Base-by-base conservation (phyloP, 2,797 vertebrate species). In the Acanthurus tractus region DNA sequence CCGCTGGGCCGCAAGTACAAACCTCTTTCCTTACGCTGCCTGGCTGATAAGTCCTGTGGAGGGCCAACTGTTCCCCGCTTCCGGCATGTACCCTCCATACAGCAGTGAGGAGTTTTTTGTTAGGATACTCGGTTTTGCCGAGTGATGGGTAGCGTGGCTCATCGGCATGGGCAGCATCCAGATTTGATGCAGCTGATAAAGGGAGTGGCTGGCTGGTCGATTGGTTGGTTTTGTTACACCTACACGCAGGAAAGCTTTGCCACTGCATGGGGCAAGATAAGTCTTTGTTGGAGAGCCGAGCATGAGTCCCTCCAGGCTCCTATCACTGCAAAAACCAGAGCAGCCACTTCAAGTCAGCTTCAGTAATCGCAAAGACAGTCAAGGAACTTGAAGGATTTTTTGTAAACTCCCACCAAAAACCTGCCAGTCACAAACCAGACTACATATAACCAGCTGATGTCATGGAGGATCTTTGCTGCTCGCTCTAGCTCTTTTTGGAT, bases 1-100 rank as follows among this genome's bases (percentile, higher is more conserved):
- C 88, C 86, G 45, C 88, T 77, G 63, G 88, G 89, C 90, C 88
- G 93, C 94, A 93, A 94, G 94, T 94, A 93, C 92, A 93, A 91
- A 91, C 86, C 90, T 89, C 88, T 92, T 87, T 93, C 90, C 86
- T 90, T 93, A 85, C 89, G 84, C 89, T 93, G 90, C 90, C 92
- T 93, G 93, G 91, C 90, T 87, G 88, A 90, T 83, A 68, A 84
- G 80, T 87, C 90, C 79, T 81, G 76, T 69, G 86, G 89, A 87
- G 86, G 85, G 81, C 79, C 84, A 73, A 72, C 89, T 86, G 78
- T 81, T 78, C 83, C 90, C 74, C 77, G 86, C 81, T 88, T 88
- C 70, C 89, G 86, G 90, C 92, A 93, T 93, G 92, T 91, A 83
- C 81, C 90, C 86, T 76, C 84, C 74, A 74, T 81, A 76, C 57